Base-by-base conservation (phyloP, 2,888 invertebrate genomes). In the Apotomis betuletana region DNA sequence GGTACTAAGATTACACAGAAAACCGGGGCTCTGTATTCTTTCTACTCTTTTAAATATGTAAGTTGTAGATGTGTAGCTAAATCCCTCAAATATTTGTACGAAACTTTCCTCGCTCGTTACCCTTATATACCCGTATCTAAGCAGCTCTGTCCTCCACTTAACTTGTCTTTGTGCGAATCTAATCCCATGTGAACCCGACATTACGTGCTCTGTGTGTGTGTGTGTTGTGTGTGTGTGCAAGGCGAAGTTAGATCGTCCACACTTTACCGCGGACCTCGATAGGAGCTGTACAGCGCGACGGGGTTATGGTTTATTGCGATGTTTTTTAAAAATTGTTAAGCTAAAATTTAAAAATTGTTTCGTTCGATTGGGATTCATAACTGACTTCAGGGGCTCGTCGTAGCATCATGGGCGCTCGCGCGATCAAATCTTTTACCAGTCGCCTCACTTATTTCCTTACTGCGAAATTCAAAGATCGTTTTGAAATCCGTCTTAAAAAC, bases 171-270 rank as follows among this genome's bases (percentile, higher is more conserved):
- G 67, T 67, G 67, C 87, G 85, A 87, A 86, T 88, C 88, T 91
- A 90, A 90, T 90, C 89, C 90, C 87, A 81, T 82, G 85, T 83
- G 87, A 84, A 85, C 86, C 84, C 81, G 79, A 79, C 84, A 83
- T 85, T 84, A 85, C 83, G 79, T 84, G 87, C 83, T 67, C 74
- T 75, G 65, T 69, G 81, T 75, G 77, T 74, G 77, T 74, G 78
- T 75, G 75, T 76, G 75, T 81, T 67, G 79, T 77, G 83, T 81
- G 83, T 85, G 90, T 86, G 87, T 87, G 90, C 85, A 90, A 90
- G 92, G 89, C 87, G 88, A 92, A 92, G 92, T 93, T 93, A 92
- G 92, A 92, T 92, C 92, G 92, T 90, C 92, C 92, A 91, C 92
- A 91, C 92, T 93, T 92, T 92, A 92, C 91, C 92, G 89, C 91